These are phyloP conservation scores for Apamea sordens DNA, from an alignment of 2,888 invertebrate species.

Conservation along the genomic window DNA sequence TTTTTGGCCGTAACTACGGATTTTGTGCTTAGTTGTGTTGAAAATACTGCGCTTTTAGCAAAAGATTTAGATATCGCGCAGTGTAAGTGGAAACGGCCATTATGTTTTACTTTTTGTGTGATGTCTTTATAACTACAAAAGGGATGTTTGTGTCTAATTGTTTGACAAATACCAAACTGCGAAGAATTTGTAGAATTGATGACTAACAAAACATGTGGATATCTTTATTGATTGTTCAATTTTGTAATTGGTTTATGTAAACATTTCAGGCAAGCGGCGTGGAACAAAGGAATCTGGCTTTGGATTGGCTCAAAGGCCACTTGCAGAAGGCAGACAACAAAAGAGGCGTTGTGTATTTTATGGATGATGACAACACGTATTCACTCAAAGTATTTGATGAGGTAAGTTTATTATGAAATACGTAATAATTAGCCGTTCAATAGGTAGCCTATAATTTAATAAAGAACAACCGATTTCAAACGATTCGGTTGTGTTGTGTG, in stretches of 20 bases:
- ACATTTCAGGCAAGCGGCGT: conserved; percentile 94
- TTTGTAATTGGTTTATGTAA: conserved; percentile 31
- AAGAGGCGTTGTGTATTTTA: conserved; percentile 96
- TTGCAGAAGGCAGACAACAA: conserved; percentile 87
- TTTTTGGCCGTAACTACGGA: not conserved
- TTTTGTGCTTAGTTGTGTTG: not conserved
- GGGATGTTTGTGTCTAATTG: conserved; percentile 50
- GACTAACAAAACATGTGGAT: conserved; percentile 48
- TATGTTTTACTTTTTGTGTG: conserved; percentile 33
- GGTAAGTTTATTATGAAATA: conserved; percentile 84
- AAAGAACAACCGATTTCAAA: not conserved
- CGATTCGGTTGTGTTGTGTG: not conserved
- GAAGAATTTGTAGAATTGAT: conserved; percentile 12
- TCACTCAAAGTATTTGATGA: conserved; percentile 96
- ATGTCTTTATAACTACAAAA: conserved; percentile 11
- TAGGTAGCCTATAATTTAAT: not conserved
- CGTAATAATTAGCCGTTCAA: not conserved
- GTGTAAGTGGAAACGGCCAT: not conserved
- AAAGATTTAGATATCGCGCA: not conserved
- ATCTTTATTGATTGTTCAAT: conserved; percentile 8
- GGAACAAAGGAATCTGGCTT: conserved; percentile 96
- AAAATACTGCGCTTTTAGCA: not conserved
- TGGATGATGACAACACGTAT: conserved; percentile 99
- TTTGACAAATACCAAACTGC: conserved; percentile 24
- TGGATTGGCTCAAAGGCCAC: conserved; percentile 94